A percentile compares a stretch with the other conserved stretches of the same genome.
These are phyloP conservation scores for Hylaeus volcanicus DNA, from an alignment of 1,140 invertebrate genomes.

Conservation along the genomic window DNA sequence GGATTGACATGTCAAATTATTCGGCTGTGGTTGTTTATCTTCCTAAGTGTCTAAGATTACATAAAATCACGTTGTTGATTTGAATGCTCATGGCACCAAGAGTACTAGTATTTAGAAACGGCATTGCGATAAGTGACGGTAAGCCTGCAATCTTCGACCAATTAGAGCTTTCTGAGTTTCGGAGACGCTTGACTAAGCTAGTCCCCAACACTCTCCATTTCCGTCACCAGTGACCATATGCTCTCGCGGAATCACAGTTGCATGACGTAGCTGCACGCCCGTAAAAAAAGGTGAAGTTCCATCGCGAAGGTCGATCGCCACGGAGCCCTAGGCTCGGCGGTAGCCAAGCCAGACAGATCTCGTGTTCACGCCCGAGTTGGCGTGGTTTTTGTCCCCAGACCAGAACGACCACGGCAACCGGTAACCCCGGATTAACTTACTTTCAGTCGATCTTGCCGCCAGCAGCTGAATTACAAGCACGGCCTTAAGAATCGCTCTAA, in stretches of 20 bases:
- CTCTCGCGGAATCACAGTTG: not conserved
- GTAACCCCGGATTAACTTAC: slow-evolving; percentile 42
- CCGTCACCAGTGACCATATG: too few species aligned
- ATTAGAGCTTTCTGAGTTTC: too few species aligned
- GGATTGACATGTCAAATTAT: too few species aligned
- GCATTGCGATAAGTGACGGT: too few species aligned
- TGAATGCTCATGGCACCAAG: too few species aligned
- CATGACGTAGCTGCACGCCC: not conserved
- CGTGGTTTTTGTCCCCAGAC: slow-evolving; percentile 32
- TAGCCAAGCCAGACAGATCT: slow-evolving; percentile 7
- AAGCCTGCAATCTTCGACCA: too few species aligned
- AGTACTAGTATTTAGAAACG: too few species aligned
- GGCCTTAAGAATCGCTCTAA: slow-evolving; percentile 41
- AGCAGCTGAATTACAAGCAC: slow-evolving; percentile 18
- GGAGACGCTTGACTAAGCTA: too few species aligned
- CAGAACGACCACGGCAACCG: slow-evolving; percentile 5
- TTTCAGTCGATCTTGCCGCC: slow-evolving; percentile 19
- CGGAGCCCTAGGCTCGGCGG: not conserved
- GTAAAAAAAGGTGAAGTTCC: not conserved
- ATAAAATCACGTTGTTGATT: too few species aligned
- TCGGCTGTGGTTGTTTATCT: too few species aligned
- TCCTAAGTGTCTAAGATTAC: too few species aligned
- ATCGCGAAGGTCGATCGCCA: slow-evolving; percentile 35
- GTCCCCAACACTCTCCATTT: too few species aligned
- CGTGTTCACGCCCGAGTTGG: slow-evolving; percentile 42